Evolutionary conservation across 2,888 invertebrate genomes (phyloP).

Genomic region (Eremobia ochroleuca): DNA sequence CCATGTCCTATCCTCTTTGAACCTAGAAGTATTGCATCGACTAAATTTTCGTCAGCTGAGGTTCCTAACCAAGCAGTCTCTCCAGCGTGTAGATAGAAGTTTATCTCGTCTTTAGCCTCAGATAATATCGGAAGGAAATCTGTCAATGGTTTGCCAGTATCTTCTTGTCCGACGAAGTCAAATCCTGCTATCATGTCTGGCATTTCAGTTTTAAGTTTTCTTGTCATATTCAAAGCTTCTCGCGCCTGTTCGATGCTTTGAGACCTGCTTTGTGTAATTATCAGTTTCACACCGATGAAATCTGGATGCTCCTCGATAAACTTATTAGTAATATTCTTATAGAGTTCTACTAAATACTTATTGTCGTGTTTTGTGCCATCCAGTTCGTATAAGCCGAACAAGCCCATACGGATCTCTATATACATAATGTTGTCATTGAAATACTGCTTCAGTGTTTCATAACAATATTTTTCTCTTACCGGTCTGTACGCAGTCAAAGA

Average conservation of each 20-base stretch:
- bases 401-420: slow-evolving; percentile 92
- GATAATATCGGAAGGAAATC: slow-evolving; percentile 91
- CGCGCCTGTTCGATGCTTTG: slow-evolving; percentile 79
- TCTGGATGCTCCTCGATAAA: slow-evolving; percentile 92
- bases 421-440: slow-evolving; percentile 93
- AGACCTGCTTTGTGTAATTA: slow-evolving; percentile 87
- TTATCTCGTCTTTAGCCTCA: slow-evolving; percentile 88
- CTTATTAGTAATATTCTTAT: slow-evolving; percentile 89
- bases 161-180: slow-evolving; percentile 96
- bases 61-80: slow-evolving; percentile 94
- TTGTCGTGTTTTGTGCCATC: slow-evolving; percentile 89
- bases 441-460: slow-evolving; percentile 91
- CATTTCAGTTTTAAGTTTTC: slow-evolving; percentile 84
- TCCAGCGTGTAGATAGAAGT: slow-evolving; percentile 95
- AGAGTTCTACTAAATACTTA: slow-evolving; percentile 90
- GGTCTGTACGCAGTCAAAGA: slow-evolving; percentile 92
- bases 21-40: slow-evolving; percentile 94
- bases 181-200: slow-evolving; percentile 94
- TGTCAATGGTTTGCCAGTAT: slow-evolving; percentile 92
- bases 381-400: slow-evolving; percentile 88
- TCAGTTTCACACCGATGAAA: slow-evolving; percentile 93
- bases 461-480: slow-evolving; percentile 92
- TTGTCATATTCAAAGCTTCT: slow-evolving; percentile 81
- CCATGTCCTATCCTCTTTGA: slow-evolving; percentile 95
- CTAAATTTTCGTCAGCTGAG: slow-evolving; percentile 93